Evolutionary conservation across 2,797 vertebrate species (phyloP).

Genomic region (Acanthornis magna): DNA sequence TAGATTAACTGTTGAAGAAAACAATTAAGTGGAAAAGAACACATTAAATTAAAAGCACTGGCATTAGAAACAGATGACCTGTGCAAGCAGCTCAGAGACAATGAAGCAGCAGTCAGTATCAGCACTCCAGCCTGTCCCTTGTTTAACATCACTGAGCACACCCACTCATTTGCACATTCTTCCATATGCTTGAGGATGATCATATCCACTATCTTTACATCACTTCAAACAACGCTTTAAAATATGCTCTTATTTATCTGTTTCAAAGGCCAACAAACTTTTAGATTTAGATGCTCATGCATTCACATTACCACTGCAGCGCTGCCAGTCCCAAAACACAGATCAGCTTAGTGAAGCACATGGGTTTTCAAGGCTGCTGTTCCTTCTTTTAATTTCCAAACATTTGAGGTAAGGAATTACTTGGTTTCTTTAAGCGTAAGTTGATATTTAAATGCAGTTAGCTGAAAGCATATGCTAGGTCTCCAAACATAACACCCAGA

Average conservation of each 20-base stretch:
- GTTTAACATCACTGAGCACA: background rate
- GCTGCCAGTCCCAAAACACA: background rate
- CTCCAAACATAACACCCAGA: background rate
- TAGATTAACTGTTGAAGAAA: background rate
- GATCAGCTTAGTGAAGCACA: background rate
- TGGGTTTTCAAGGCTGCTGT: background rate
- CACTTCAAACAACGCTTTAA: background rate
- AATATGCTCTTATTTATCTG: background rate
- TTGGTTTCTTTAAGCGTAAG: background rate
- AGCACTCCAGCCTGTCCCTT: background rate
- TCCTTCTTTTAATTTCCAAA: background rate
- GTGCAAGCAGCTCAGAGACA: background rate
- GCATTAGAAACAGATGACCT: background rate
- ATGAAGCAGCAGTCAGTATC: background rate
- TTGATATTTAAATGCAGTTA: background rate
- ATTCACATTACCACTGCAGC: background rate
- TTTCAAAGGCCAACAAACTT: background rate
- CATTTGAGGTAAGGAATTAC: background rate
- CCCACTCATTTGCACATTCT: background rate
- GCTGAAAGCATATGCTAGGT: background rate
- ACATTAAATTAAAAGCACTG: background rate
- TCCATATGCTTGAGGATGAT: background rate
- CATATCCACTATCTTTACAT: background rate
- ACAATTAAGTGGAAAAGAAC: background rate
- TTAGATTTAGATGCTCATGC: background rate